Evolutionary conservation across 2,797 vertebrate species (phyloP).

Genomic region (Sebastes trivittatus): DNA sequence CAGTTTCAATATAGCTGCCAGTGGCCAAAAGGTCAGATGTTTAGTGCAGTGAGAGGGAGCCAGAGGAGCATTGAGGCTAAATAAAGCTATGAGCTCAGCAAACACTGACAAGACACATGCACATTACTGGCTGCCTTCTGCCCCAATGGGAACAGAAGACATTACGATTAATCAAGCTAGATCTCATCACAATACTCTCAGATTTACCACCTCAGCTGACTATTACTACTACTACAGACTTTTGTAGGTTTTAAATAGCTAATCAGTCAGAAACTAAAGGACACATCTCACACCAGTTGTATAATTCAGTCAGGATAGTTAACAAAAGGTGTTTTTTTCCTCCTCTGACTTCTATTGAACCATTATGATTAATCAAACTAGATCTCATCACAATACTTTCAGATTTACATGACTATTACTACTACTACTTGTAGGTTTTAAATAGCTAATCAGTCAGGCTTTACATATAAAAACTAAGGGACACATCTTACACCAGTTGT

Average conservation of each 20-base stretch:
- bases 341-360: neutral
- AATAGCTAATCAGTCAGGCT: too few species aligned
- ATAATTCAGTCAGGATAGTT: too few species aligned
- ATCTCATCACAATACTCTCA: conserved; percentile 45
- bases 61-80: conserved; percentile 73
- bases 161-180: conserved; percentile 20
- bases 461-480: too few species aligned
- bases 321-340: too few species aligned
- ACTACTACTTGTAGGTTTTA: too few species aligned
- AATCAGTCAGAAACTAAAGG: too few species aligned
- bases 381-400: conserved; percentile 42
- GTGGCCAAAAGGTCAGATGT: conserved; percentile 76
- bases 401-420: too few species aligned
- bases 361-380: conserved; percentile 23
- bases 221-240: neutral
- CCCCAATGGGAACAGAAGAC: conserved; percentile 37
- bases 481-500: too few species aligned
- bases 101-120: conserved; percentile 70
- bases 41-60: conserved; percentile 53
- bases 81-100: conserved; percentile 84
- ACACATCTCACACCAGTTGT: too few species aligned
- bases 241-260: too few species aligned
- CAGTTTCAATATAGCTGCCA: conserved; percentile 64
- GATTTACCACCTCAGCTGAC: conserved; percentile 4
- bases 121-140: conserved; percentile 50